Evolutionary conservation across 2,113 vertebrate species (phyloP).

Genomic region (Arvicanthis niloticus): DNA sequence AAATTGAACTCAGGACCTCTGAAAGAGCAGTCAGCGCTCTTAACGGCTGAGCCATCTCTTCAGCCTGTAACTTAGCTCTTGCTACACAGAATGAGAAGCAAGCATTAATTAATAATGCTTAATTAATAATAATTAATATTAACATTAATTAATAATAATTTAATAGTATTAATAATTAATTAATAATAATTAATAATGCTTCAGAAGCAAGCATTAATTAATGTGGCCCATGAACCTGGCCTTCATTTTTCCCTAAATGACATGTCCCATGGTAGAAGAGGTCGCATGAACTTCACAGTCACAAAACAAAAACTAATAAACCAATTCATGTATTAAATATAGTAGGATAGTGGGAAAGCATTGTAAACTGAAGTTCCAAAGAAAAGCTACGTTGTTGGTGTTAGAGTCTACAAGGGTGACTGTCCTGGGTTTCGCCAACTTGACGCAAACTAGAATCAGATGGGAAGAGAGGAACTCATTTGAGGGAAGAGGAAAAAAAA

Average conservation of each 20-base stretch:
- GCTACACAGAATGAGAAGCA: no score
- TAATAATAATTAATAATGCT: no score
- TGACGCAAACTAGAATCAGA: background rate
- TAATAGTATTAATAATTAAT: no score
- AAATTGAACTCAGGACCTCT: no score
- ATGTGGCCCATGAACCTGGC: background rate
- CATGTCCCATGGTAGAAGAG: background rate
- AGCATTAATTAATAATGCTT: background rate
- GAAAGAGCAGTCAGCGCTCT: no score
- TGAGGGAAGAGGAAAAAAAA: background rate
- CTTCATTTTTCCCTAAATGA: background rate
- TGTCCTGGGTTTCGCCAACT: background rate
- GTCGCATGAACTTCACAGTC: background rate
- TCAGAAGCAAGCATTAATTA: background rate
- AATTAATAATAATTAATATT: no score
- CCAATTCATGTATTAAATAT: background rate
- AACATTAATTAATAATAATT: no score
- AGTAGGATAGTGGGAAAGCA: background rate
- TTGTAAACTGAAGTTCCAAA: background rate
- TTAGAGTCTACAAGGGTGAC: background rate
- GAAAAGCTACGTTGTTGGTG: background rate
- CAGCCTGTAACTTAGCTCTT: background rate
- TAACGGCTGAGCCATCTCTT: no score
- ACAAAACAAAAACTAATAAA: background rate
- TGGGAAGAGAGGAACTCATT: background rate